Base-by-base conservation (phyloP, 2,888 invertebrate species). In the Dioctria linearis region DNA sequence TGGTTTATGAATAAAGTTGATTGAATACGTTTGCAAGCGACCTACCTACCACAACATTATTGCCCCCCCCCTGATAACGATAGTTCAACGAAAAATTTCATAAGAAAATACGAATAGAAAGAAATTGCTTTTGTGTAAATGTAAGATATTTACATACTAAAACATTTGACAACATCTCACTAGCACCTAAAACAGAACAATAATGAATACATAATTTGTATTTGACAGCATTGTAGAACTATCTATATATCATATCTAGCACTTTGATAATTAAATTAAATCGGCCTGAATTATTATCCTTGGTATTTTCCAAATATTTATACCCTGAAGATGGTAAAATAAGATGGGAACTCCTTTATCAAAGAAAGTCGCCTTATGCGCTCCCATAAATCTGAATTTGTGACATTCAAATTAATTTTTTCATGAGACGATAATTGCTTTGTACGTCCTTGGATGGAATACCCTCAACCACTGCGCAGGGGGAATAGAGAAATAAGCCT, bases 331-430 rank as follows among this genome's bases (percentile, higher is more conserved):
- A 37, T 61, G 5, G 4, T 25, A 37, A 4, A 39, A 5, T 61
- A 37, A 25, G 61, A 61, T 61, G 37, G 61, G 61, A 25, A 39
- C 39, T 6, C 61, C n/a, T 25, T 61, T 61, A 61, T 61, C 61
- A 61, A 43, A 66, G 66, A 43, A 43, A 43, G 5, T 13, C 8
- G 40, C 43, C 66, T 43, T 65, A 43, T 66, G 66, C 66, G 63
- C 46, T 9, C 8, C n/a, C 49, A 49, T 76, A 76, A 76, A 76
- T 76, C 63, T 49, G 76, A 76, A 59, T 76, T 76, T 76, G 76
- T 76, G 76, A 76, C 76, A 76, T 76, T 76, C 63, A 76, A 76
- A 76, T 76, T 76, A 76, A 76, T 76, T 76, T 76, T 76, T 76
- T 75, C 13, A 46, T 49, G 63, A 76, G 63, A 76, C 63, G 76